These are phyloP conservation scores for Oenanthe melanoleuca DNA, from an alignment of 2,113 vertebrate genomes.

Conservation along the genomic window DNA sequence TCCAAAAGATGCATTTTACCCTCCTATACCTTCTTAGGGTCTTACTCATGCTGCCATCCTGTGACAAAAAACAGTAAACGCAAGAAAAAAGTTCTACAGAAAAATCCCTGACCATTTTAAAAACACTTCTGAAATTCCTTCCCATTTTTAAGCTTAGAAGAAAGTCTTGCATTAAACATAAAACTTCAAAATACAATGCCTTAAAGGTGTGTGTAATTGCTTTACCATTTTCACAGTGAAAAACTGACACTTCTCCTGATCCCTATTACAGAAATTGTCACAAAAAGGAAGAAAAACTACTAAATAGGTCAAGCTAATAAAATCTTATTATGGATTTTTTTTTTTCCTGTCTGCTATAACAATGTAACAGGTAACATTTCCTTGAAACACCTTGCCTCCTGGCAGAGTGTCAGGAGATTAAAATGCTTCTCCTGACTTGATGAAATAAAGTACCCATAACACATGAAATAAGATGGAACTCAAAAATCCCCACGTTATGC, in stretches of 20 bases:
- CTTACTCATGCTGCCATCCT: conserved; percentile 84
- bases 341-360: background rate
- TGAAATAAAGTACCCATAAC: background rate
- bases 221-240: background rate
- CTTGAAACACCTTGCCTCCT: background rate
- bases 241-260: background rate
- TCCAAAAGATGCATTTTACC: background rate
- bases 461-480: background rate
- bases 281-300: background rate
- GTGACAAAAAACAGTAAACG: conserved; percentile 73
- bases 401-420: background rate
- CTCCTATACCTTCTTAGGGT: background rate
- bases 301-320: conserved; percentile 44
- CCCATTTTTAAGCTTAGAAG: background rate
- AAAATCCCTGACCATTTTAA: background rate
- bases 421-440: background rate
- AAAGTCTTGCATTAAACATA: background rate
- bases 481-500: background rate
- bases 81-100: conserved; percentile 48
- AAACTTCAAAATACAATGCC: background rate
- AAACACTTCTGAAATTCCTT: background rate
- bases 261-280: background rate
- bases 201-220: conserved; percentile 27
- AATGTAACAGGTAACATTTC: background rate
- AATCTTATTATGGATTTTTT: background rate